A percentile compares a stretch with the other conserved stretches of the same genome.
These are phyloP conservation scores for Hirtodrosophila cameraria DNA, from an alignment of 2,888 invertebrate genomes.

Conservation along the genomic window DNA sequence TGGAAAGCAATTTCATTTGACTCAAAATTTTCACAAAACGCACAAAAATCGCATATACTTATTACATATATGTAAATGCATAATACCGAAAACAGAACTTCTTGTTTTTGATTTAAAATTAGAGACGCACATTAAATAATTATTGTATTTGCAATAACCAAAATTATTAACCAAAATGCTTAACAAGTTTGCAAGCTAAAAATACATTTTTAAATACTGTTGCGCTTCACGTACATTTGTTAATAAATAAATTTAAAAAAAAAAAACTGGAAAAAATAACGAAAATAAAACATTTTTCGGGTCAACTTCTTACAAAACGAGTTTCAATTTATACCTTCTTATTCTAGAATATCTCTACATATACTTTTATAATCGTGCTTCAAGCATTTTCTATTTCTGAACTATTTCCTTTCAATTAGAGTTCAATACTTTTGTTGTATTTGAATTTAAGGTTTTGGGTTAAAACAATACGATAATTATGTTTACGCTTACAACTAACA, in stretches of 20 bases:
- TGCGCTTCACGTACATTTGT: slow-evolving; percentile 37
- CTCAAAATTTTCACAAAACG: slow-evolving; percentile 62
- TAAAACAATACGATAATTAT: slow-evolving; percentile 29
- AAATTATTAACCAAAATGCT: slow-evolving; percentile 77
- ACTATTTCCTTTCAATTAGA: slow-evolving; percentile 43
- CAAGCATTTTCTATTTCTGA: slow-evolving; percentile 37
- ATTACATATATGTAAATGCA: slow-evolving; percentile 20
- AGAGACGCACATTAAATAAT: slow-evolving; percentile 49
- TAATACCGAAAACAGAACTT: slow-evolving; percentile 17
- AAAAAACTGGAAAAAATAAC: slow-evolving; percentile 53
- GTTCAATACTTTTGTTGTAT: slow-evolving; percentile 46
- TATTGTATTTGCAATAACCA: slow-evolving; percentile 83
- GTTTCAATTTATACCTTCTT: slow-evolving; percentile 39
- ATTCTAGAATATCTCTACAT: slow-evolving; percentile 38
- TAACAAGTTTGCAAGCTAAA: slow-evolving; percentile 40
- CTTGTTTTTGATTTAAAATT: slow-evolving; percentile 17
- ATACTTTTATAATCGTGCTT: slow-evolving; percentile 46
- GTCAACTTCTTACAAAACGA: slow-evolving; percentile 62
- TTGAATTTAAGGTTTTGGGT: slow-evolving; percentile 53
- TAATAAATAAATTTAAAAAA: slow-evolving; percentile 16
- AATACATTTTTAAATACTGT: slow-evolving; percentile 11
- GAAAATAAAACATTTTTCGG: slow-evolving; percentile 84
- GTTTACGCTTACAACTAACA: slow-evolving; percentile 46
- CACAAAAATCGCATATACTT: slow-evolving; percentile 49
- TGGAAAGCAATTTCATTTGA: slow-evolving; percentile 48